Evolutionary conservation across 2,888 invertebrate species (phyloP).

Genomic region (Diloba caeruleocephala): DNA sequence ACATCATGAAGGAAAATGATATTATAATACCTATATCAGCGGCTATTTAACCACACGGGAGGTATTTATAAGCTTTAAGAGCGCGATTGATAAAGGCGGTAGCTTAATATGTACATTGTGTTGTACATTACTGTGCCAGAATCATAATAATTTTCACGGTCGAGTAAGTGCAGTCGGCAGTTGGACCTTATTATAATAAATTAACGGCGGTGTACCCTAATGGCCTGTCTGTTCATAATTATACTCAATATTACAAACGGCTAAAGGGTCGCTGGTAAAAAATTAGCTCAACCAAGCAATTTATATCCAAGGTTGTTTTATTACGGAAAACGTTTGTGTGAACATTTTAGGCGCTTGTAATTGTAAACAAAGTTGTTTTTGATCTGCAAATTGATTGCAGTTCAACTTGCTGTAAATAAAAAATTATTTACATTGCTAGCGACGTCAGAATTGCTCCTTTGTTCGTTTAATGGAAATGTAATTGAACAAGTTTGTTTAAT

Average conservation of each 20-base stretch:
- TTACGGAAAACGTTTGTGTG: conserved; percentile 56
- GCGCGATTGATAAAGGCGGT: conserved; percentile 35
- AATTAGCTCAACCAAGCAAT: conserved; percentile 58
- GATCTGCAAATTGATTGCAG: conserved; percentile 50
- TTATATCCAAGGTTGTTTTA: conserved; percentile 56
- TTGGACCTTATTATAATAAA: conserved; percentile 87
- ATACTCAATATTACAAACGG: conserved; percentile 76
- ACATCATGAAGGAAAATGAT: conserved; percentile 37
- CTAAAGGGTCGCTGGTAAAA: conserved; percentile 74
- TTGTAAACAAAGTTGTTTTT: conserved; percentile 58
- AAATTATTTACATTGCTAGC: conserved; percentile 10
- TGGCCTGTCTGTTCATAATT: conserved; percentile 79
- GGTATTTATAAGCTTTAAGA: conserved; percentile 28
- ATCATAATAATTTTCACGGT: conserved; percentile 86
- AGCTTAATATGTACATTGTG: conserved; percentile 50
- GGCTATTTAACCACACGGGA: conserved; percentile 4
- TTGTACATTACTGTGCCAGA: conserved; percentile 71
- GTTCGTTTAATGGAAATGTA: conserved; percentile 34
- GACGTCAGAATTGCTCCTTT: conserved; percentile 13
- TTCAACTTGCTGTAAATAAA: conserved; percentile 17
- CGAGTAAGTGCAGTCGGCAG: conserved; percentile 80
- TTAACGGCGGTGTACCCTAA: conserved; percentile 82
- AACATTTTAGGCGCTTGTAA: conserved; percentile 54
- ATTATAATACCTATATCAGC: conserved; percentile 11
- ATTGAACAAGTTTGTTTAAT: conserved; percentile 16